A percentile compares a stretch with the other conserved stretches of the same genome.
These are phyloP conservation scores for Nomia melanderi DNA, from an alignment of 1,140 invertebrate species.

Conservation along the genomic window DNA sequence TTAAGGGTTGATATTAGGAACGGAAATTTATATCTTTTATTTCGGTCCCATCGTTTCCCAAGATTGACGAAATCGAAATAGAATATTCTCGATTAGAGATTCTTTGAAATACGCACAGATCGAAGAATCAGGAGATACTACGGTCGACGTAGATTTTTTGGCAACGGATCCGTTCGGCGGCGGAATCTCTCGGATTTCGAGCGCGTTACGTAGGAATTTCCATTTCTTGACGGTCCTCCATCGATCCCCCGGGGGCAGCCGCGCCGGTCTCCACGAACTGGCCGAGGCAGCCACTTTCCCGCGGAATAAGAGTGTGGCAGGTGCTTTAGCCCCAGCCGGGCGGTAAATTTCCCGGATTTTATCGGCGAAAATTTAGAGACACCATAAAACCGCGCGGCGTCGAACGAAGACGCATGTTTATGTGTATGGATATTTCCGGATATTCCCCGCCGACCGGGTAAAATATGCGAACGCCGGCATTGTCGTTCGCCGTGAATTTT, in stretches of 20 bases:
- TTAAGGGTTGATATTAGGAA: too few species aligned
- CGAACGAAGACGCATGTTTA: conserved; percentile 59
- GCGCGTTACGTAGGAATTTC: neutral
- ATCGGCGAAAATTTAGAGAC: conserved; percentile 69
- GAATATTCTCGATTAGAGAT: too few species aligned
- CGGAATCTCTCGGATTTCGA: neutral
- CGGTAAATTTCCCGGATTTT: conserved; percentile 69
- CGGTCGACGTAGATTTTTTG: neutral
- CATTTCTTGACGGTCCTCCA: conserved; percentile 4
- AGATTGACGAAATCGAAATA: too few species aligned
- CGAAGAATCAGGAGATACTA: too few species aligned
- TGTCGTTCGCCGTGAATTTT: conserved; percentile 33
- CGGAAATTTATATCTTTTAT: too few species aligned
- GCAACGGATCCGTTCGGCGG: neutral
- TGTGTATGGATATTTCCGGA: conserved; percentile 49
- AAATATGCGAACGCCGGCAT: conserved; percentile 17
- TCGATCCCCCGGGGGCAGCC: neutral
- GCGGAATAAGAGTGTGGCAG: conserved; percentile 47
- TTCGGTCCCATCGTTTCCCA: too few species aligned
- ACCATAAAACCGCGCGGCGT: conserved; percentile 53
- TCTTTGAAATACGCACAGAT: too few species aligned
- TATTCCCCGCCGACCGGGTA: neutral
- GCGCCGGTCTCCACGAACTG: neutral
- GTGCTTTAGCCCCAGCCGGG: conserved; percentile 32
- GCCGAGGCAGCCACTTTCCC: neutral